These are phyloP conservation scores for Ophion obscuratus DNA, from an alignment of 2,888 invertebrate genomes.

Conservation along the genomic window DNA sequence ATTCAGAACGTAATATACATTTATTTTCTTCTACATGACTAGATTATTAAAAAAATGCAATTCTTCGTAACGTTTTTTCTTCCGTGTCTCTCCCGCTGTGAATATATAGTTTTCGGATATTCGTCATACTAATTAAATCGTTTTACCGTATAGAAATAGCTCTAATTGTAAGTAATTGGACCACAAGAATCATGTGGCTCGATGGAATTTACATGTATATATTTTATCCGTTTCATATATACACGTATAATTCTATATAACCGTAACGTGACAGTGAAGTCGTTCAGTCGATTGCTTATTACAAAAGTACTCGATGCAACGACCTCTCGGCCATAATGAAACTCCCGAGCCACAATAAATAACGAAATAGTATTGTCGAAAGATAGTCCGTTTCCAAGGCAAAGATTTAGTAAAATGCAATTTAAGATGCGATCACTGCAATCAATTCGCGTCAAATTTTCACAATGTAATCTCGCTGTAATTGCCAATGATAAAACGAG, in stretches of 20 bases:
- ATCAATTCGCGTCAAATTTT: neutral
- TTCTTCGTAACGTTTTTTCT: conserved; percentile 32
- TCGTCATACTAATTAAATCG: conserved; percentile 68
- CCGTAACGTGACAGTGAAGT: conserved; percentile 65
- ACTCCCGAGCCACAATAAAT: conserved; percentile 14
- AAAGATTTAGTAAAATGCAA: neutral
- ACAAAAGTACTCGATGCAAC: conserved; percentile 59
- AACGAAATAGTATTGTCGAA: conserved; percentile 13
- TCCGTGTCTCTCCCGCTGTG: conserved; percentile 62
- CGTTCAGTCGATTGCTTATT: conserved; percentile 65
- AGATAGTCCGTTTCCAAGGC: neutral
- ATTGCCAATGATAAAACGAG: neutral
- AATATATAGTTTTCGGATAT: conserved; percentile 72
- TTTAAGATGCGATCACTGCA: neutral
- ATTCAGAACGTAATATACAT: conserved; percentile 58
- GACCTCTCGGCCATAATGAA: conserved; percentile 14
- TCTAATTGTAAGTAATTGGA: conserved; percentile 68
- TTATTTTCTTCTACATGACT: conserved; percentile 80
- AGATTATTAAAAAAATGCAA: conserved; percentile 80
- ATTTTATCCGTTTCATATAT: conserved; percentile 32
- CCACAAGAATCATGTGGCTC: conserved; percentile 60
- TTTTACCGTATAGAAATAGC: conserved; percentile 69
- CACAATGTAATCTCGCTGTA: no score
- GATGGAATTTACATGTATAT: conserved; percentile 43
- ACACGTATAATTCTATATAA: conserved; percentile 49